A percentile compares a stretch with the other conserved stretches of the same genome.
phyloP scores from a whole-genome alignment of 2,113 vertebrate genomes.

The Otis tarda region DNA sequence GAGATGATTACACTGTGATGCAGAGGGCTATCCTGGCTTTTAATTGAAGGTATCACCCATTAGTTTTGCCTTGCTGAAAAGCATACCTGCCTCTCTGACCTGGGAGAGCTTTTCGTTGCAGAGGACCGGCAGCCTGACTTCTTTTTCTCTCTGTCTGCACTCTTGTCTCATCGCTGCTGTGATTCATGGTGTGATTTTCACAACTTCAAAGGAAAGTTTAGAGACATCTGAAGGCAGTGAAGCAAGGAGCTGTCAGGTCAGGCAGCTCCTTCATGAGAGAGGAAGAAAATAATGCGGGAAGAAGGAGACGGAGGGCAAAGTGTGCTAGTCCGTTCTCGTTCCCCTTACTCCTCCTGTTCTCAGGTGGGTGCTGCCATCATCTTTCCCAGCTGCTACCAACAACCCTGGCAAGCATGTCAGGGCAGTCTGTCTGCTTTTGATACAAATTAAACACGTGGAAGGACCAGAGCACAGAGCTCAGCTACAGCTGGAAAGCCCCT shows the following conservation, averaged over 20 bases:
- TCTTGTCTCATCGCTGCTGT: neutral
- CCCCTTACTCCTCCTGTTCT: neutral
- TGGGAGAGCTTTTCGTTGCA: neutral
- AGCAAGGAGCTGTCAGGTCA: neutral
- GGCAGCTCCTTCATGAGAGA: neutral
- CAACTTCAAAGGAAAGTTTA: conserved; percentile 31
- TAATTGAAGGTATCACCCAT: neutral
- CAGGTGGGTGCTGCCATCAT: neutral
- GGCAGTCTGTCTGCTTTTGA: neutral
- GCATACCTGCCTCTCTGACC: neutral
- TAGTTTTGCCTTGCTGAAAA: conserved; percentile 42
- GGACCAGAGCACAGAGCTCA: neutral
- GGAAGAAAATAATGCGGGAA: neutral
- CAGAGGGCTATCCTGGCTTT: neutral
- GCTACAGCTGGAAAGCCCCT: neutral
- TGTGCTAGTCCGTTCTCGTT: rapidly evolving
- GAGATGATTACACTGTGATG: neutral
- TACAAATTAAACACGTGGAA: neutral
- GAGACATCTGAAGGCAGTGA: conserved; percentile 20
- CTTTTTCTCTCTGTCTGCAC: neutral
- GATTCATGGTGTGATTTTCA: conserved; percentile 20
- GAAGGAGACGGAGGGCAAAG: neutral
- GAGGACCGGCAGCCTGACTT: neutral
- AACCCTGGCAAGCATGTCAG: neutral
- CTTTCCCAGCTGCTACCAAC: neutral